Conservation (phyloP, 2,797 vertebrate genomes). For the Pseudomugil gertrudae region DNA sequence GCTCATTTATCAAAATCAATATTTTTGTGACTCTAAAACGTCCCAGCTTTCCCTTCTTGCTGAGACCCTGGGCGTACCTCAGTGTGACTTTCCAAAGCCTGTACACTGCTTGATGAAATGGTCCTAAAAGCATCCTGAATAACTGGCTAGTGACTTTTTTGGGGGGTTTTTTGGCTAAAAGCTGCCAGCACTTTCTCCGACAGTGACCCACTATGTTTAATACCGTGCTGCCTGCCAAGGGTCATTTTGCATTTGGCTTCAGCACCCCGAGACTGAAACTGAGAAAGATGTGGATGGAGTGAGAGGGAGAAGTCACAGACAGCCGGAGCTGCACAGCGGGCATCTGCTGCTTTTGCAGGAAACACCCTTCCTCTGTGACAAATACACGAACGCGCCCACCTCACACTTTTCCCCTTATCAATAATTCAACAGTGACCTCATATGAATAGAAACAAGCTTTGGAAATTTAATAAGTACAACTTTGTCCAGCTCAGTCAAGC, state of each 20-base stretch:
- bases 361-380: constrained; percentile 67
- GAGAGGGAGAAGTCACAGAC: constrained; percentile 44
- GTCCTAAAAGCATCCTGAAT: constrained; percentile 45
- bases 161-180: constrained; percentile 8
- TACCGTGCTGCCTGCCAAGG: constrained; percentile 59
- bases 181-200: constrained; percentile 64
- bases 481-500: constrained; percentile 41
- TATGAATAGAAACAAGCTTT: constrained; percentile 60
- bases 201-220: constrained; percentile 76
- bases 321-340: constrained; percentile 13
- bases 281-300: constrained; percentile 41
- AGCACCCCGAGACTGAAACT: constrained; percentile 38
- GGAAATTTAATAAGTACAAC: constrained; percentile 46
- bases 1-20: constrained; percentile 51
- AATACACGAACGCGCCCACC: constrained; percentile 40
- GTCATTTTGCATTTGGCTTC: constrained; percentile 75
- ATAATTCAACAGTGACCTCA: constrained; percentile 79
- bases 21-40: constrained; percentile 35
- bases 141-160: constrained; percentile 36
- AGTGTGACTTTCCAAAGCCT: constrained; percentile 36
- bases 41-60: constrained; percentile 24
- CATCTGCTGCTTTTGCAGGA: constrained; percentile 60
- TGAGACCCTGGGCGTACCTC: constrained; percentile 34
- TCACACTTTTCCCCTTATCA: constrained; percentile 74
- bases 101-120: constrained; percentile 46